Evolutionary conservation across 2,113 vertebrate genomes (phyloP).

Genomic region (Notiomystis cincta): DNA sequence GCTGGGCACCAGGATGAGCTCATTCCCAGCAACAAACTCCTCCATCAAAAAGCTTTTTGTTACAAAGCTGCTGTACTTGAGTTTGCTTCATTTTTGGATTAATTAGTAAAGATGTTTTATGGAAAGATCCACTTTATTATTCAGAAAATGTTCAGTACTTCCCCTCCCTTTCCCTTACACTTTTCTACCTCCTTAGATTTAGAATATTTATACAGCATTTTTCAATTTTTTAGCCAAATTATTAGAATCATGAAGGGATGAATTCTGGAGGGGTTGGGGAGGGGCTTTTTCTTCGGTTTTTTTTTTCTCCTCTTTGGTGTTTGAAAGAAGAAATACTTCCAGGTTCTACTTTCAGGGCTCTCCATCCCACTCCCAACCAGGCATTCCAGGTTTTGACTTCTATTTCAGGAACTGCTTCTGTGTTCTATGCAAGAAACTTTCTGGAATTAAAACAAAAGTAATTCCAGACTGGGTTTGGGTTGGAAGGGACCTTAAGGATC

Average conservation of each 20-base stretch:
- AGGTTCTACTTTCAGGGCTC: not conserved
- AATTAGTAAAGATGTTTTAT: not conserved
- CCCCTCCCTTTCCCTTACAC: not conserved
- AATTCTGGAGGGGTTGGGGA: not conserved
- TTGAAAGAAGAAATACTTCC: not conserved
- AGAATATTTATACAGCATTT: not conserved
- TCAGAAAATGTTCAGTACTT: not conserved
- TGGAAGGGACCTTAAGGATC: not conserved
- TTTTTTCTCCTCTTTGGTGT: not conserved
- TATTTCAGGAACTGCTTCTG: not conserved
- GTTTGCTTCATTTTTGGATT: not conserved
- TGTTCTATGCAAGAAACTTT: not conserved
- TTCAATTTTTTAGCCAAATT: not conserved
- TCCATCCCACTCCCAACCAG: not conserved
- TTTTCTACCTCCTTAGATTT: not conserved
- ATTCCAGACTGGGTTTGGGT: not conserved
- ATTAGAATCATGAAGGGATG: not conserved
- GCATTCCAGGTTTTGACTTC: not conserved
- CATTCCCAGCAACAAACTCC: constrained; percentile 52
- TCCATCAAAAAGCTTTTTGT: constrained; percentile 68
- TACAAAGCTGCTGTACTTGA: not conserved
- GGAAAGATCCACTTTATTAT: not conserved
- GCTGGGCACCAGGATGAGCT: constrained; percentile 51
- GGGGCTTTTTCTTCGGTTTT: fast-evolving
- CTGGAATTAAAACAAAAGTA: not conserved